Evolutionary conservation across 2,113 vertebrate genomes (phyloP), one percentile per base, ranked within the genome.

Genomic region (Gymnogyps californianus): DNA sequence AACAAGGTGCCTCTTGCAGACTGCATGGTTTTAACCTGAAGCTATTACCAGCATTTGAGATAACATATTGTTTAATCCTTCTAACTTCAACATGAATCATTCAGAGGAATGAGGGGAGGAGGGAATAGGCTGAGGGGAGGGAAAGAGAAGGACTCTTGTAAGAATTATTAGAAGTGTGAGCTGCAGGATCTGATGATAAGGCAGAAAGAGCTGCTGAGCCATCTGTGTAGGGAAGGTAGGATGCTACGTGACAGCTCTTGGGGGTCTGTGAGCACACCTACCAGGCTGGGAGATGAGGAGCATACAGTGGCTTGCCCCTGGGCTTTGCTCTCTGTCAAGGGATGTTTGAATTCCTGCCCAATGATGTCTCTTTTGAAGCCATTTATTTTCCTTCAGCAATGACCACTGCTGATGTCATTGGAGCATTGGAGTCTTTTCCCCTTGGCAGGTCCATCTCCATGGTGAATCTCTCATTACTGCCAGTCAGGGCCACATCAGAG

Each of bases 51-150:
- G 87, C 78, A 29, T 89, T 89, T 94, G 85, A 97, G 84, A 97
- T 95, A 96, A 96, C 64, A 83, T 83, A 96, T 96, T 96, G 96
- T 94, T 97, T 97, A 98, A 96, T 97, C 89, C 93, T 97, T 94
- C 90, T 95, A 96, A 98, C 95, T 96, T 97, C 84, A 83, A 83
- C 83, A 97, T 96, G 90, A 98, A 98, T 97, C 97, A 97, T 96
- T 97, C 95, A 98, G 70, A 96, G 74, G 95, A 93, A 94, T 76
- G 55, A 64, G n/a, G 57, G 54, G 76, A 91, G 83, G 75, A 72
- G 58, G 65, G 75, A 46, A 82, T 90, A 79, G 85, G 87, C 79
- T 69, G 61, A 78, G 51, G 51, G 47, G 61, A 89, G 59, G 36
- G 54, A 79, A 94, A 86, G 69, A 86, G 89, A 95, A 94, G 74